Conservation (phyloP, 2,113 vertebrate genomes). For the Sebastes fasciatus region DNA sequence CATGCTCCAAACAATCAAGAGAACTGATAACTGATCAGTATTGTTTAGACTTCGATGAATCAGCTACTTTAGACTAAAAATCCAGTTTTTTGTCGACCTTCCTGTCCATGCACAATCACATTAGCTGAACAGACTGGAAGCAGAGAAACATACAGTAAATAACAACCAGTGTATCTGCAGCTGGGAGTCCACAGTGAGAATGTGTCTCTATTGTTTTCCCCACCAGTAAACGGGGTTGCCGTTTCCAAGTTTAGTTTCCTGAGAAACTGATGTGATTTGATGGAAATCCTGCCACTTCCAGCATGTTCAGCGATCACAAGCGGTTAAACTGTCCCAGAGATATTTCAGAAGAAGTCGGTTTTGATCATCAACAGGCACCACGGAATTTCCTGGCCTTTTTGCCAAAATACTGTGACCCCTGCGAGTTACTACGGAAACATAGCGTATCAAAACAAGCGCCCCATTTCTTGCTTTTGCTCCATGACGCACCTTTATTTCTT, state of each 20-base stretch:
- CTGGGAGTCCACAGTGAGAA: not conserved
- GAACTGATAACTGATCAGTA: not conserved
- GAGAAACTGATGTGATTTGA: constrained; percentile 15
- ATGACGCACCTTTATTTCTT: constrained; percentile 76
- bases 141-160: constrained; percentile 1
- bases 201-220: constrained; percentile 21
- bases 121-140: not conserved
- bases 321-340: constrained; percentile 56
- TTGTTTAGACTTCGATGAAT: constrained; percentile 2
- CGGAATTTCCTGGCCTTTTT: constrained; percentile 64
- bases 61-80: not conserved
- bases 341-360: constrained; percentile 53
- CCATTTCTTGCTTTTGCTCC: constrained; percentile 54
- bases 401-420: constrained; percentile 67
- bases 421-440: constrained; percentile 69
- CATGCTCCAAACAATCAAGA: too few relatives aligned
- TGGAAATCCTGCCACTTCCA: constrained; percentile 44
- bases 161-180: not conserved
- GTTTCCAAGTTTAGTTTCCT: constrained; percentile 35
- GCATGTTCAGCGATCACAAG: constrained; percentile 55
- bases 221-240: not conserved
- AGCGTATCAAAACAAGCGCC: constrained; percentile 69
- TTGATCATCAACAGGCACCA: constrained; percentile 73
- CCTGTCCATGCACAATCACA: not conserved
- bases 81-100: not conserved